A percentile compares a stretch with the other conserved stretches of the same genome.
phyloP scores from a whole-genome alignment of 1,140 invertebrate species.

The Zaprionus africanus region DNA sequence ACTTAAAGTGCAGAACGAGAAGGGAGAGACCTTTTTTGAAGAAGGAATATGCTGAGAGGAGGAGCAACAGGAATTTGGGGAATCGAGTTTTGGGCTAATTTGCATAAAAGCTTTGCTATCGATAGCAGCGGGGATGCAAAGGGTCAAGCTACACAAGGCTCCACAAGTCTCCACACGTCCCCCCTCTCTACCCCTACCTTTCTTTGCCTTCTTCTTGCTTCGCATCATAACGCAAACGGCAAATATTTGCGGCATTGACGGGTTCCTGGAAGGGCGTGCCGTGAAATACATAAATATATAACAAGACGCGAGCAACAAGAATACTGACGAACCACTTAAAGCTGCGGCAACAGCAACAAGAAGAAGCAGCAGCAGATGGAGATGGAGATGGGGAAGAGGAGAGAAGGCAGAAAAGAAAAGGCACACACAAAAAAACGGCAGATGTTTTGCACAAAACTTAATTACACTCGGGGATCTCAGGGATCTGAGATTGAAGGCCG shows the following conservation, averaged over 20 bases:
- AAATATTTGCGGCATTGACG: constrained; percentile 54
- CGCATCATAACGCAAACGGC: constrained; percentile 34
- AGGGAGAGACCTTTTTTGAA: neutral
- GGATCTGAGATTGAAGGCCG: constrained; percentile 75
- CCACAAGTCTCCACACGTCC: neutral
- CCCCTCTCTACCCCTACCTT: neutral
- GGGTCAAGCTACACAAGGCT: neutral
- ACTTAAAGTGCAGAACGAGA: neutral
- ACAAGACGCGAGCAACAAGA: constrained; percentile 8
- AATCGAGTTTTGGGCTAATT: constrained; percentile 16
- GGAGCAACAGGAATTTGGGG: neutral
- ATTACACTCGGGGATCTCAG: constrained; percentile 60
- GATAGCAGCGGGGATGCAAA: constrained; percentile 12
- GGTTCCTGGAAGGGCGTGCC: constrained; percentile 50
- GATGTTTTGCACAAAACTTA: constrained; percentile 77
- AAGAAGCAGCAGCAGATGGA: constrained; percentile 12
- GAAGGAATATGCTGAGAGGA: neutral
- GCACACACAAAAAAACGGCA: constrained; percentile 48
- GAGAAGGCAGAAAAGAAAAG: constrained; percentile 8
- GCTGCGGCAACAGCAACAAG: constrained; percentile 28
- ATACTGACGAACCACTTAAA: constrained; percentile 37
- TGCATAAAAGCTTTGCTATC: constrained; percentile 40
- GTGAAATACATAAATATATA: constrained; percentile 41
- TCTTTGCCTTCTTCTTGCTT: neutral
- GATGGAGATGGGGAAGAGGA: constrained; percentile 12